Base-by-base conservation (phyloP, 2,113 vertebrate species). In the Laticauda laticaudata region DNA sequence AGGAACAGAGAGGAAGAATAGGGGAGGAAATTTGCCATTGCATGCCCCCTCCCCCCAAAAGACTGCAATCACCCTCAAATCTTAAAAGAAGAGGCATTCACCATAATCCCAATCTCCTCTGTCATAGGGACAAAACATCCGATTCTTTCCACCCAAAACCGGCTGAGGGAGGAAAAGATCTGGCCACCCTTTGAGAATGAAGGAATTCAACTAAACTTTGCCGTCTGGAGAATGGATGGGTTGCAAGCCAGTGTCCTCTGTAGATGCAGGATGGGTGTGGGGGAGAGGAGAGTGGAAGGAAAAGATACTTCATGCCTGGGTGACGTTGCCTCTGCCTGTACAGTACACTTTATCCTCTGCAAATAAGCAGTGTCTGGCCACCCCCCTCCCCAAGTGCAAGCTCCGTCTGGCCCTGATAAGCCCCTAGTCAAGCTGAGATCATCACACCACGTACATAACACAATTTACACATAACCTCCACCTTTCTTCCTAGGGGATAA, bases 321-420 rank as follows among this genome's bases (percentile, higher is more conserved):
- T 94, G 94, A 94, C 95, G 91, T 51, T 69, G 93, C 92, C 29
- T 95, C 64, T 93, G 96, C 94, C 64, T 93, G 96, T 94, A 93
- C 96, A 24, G 96, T 92, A 97, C 96, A 96, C 94, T 96, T 96
- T 96, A 97, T 97, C 96, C 96, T 96, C 95, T 0, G 96, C 96
- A 96, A 97, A 97, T 95, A 96, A 94, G 55, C 93, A 86, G 0
- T 21, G 91, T 85, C 95, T 91, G 34, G 57, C 15, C 94, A 53
- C 23, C 21, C 86, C 93, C 91, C 86, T 93, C 94, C 94, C 92
- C 92, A 96, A 92, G 45, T 39, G 48, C 93, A 23, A 89, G 15
- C 56, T 18, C 91, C n/a, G 93, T 95, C 96, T 96, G 95, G 93
- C 94, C 59, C 94, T 7, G 96, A 97, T 96, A 96, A 96, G 93